Evolutionary conservation across 23 tunicate genomes (phyloP), one percentile per base, ranked within the genome.

Genomic region (Clavelina lepadiformis): DNA sequence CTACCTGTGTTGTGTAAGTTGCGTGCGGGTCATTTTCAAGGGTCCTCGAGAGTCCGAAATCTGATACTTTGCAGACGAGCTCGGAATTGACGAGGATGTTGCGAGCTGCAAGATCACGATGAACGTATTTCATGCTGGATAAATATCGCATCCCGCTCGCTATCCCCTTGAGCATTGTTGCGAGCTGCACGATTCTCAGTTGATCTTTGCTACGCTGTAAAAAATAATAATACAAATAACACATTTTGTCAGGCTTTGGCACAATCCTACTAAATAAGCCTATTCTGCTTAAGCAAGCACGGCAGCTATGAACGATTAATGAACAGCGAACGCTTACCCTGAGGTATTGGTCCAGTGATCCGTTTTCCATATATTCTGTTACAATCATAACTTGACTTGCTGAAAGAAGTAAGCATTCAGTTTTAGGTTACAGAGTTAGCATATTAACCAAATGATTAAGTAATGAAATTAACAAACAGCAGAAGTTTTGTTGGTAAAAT

Each of bases 61-160:
- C 99, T 61, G 95, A 79, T 6, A 93, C 82, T 80, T 85, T 93
- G 73, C 95, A 79, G 33, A 54, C 64, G 52, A 74, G 71, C 34
- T 85, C 72, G 31, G 80, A 69, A 66, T 79, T 73, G 67, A 93
- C 83, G 29, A 93, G 84, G 25, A 93, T 93, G 56, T 93, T 93
- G 29, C 99, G 62, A 33, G 99, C 99, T 1, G 99, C 99, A 31
- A 93, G 33, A 73, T 93, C 99, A 7, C 99, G 76, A 51, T 93
- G 99, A 33, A 93, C 69, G 70, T 71, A 93, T 38, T 81, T 86
- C 68, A 68, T 85, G 7, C 51, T 31, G 35, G 88, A 71, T 28
- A 93, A 67, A 49, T 93, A 93, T n/a, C 50, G 45, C 94, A 93
- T 85, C 36, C 99, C 99, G 36, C 75, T 73, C 20, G 94, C 94